Conservation (phyloP, 2,888 invertebrate genomes). For the Euplagia quadripunctaria region DNA sequence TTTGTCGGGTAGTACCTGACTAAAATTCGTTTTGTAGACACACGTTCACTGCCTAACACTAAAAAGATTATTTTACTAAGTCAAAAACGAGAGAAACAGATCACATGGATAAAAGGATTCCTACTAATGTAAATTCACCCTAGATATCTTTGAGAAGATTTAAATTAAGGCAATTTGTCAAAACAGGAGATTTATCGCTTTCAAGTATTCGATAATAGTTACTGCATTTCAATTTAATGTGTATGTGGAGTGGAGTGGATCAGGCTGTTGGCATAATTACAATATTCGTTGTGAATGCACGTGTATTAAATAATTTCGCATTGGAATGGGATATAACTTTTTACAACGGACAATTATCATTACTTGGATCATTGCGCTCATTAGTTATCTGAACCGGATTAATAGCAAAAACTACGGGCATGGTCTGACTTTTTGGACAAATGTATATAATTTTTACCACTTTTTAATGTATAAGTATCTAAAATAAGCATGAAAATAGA, state of each 20-base stretch:
- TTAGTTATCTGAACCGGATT: slow-evolving; percentile 21
- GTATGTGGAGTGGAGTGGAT: too few relatives aligned
- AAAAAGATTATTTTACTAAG: too few relatives aligned
- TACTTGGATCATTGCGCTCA: slow-evolving; percentile 30
- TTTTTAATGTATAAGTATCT: too few relatives aligned
- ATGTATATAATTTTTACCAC: too few relatives aligned
- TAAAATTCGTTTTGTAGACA: too few relatives aligned
- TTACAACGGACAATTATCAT: slow-evolving; percentile 37
- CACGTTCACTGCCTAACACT: too few relatives aligned
- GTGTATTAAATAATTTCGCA: slow-evolving; percentile 31
- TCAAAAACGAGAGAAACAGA: neutral
- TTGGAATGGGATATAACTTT: slow-evolving; percentile 44
- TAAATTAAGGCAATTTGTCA: neutral
- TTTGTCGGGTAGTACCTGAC: too few relatives aligned
- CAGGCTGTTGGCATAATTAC: slow-evolving; percentile 20
- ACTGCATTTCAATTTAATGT: neutral
- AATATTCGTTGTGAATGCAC: slow-evolving; percentile 31
- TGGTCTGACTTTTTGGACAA: neutral
- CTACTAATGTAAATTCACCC: neutral
- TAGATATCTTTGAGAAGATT: neutral
- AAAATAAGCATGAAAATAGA: too few relatives aligned
- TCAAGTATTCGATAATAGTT: neutral
- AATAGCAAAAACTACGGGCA: slow-evolving; percentile 8
- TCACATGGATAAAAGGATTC: neutral
- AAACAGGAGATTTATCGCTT: neutral